These are phyloP conservation scores for Lithophane socia DNA, from an alignment of 2,888 invertebrate species.

Conservation along the genomic window DNA sequence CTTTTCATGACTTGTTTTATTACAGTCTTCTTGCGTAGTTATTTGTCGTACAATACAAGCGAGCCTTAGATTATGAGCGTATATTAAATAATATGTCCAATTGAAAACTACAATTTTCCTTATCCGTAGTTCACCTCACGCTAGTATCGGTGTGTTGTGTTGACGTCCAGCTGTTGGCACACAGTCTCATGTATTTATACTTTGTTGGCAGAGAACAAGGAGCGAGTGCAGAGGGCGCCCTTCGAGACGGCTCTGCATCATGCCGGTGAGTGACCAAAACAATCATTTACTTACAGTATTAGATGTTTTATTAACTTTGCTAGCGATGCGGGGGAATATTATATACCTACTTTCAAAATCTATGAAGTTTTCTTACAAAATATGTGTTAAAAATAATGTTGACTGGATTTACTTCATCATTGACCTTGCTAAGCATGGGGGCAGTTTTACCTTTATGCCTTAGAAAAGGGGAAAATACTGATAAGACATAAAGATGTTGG, in stretches of 20 bases:
- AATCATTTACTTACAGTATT: background rate
- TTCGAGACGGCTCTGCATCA: conserved; percentile 91
- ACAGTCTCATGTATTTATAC: conserved; percentile 75
- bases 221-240: conserved; percentile 89
- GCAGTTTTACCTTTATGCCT: background rate
- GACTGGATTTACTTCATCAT: background rate
- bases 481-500: background rate
- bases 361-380: background rate
- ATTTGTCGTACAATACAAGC: background rate
- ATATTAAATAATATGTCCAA: background rate
- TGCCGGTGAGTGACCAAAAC: conserved; percentile 85
- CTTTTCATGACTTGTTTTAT: background rate
- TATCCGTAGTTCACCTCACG: background rate
- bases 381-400: background rate
- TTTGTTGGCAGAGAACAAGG: conserved; percentile 89
- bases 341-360: background rate
- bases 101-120: conserved; percentile 10
- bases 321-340: background rate
- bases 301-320: background rate
- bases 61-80: background rate
- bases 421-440: background rate
- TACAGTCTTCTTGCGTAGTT: background rate
- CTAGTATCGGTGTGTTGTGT: background rate
- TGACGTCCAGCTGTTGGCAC: conserved; percentile 53
- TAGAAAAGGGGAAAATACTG: background rate